Evolutionary conservation across 1,140 invertebrate genomes (phyloP), one percentile per base, ranked within the genome.

Genomic region (Cataglyphis hispanica): DNA sequence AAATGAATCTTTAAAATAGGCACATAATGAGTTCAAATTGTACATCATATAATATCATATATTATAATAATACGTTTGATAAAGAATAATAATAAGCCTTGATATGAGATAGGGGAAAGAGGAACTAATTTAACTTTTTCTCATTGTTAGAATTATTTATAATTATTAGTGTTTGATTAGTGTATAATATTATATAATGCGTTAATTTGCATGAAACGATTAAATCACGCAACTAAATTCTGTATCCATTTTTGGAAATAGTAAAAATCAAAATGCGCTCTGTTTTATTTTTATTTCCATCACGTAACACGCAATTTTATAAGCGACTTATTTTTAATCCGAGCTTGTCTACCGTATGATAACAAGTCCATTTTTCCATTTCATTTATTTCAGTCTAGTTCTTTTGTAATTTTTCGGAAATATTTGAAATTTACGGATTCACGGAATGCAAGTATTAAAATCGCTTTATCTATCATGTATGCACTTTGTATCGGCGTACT

Each of bases 291-390:
- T 80, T 40, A 61, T 67, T 56, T 40, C 5, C 4, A 60, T 34
- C 8, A 1, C 0, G 31, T 25, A 11, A 60, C 50, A 31, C 11
- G 13, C 50, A 81, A 72, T 43, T 81, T 60, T 13, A 22, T 72
- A 70, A 70, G 37, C 37, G 78, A 81, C 37, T 83, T 74, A 83
- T 72, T 74, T 83, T 83, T 83, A 72, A 83, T 60, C 53, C 22
- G 19, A 50, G 22, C 37, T 72, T 72, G 53, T 60, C 25, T 27
- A 8, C 53, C 27, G 34, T 60, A 46, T 43, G 27, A 83, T 60
- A 83, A 46, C 50, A 81, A n/a, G 16, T 34, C 7, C 34, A 40
- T 83, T 83, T 83, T 83, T 74, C 19, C 78, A 74, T 83, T 83
- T 83, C 37, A 60, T 83, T 60, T 2, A 61, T 58, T 83, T 74